Conservation (phyloP, 2,113 vertebrate species). For the Todiramphus chloris region DNA sequence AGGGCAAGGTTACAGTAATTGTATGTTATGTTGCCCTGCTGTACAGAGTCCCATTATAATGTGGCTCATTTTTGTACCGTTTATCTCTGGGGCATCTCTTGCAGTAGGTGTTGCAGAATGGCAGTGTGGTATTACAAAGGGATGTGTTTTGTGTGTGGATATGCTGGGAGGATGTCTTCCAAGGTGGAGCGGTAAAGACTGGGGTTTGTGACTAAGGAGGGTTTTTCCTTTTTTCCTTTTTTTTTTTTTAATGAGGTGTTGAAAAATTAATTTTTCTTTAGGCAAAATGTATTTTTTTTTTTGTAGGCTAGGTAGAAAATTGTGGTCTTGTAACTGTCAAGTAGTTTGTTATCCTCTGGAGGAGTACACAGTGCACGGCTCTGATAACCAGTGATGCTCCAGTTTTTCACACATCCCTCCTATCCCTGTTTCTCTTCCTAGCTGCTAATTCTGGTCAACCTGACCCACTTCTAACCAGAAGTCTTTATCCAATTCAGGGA, state of each 20-base stretch:
- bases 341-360: background rate
- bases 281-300: background rate
- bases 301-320: background rate
- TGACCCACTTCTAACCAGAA: background rate
- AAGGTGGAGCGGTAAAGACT: background rate
- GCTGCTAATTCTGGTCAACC: background rate
- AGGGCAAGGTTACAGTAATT: slow-evolving; percentile 36
- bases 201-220: background rate
- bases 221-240: background rate
- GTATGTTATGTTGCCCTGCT: background rate
- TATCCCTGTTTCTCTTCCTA: background rate
- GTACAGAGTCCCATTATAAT: background rate
- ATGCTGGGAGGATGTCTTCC: background rate
- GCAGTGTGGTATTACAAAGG: background rate
- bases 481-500: background rate
- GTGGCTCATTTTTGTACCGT: background rate
- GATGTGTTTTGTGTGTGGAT: rapidly evolving
- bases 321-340: background rate
- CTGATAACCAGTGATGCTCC: background rate
- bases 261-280: background rate
- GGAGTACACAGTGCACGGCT: background rate
- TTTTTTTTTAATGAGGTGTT: background rate
- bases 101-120: background rate
- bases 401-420: background rate
- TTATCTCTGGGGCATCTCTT: background rate